A percentile compares a stretch with the other conserved stretches of the same genome.
Evolutionary conservation across 2,888 invertebrate genomes (phyloP).

Genomic region (Xestobium rufovillosum): DNA sequence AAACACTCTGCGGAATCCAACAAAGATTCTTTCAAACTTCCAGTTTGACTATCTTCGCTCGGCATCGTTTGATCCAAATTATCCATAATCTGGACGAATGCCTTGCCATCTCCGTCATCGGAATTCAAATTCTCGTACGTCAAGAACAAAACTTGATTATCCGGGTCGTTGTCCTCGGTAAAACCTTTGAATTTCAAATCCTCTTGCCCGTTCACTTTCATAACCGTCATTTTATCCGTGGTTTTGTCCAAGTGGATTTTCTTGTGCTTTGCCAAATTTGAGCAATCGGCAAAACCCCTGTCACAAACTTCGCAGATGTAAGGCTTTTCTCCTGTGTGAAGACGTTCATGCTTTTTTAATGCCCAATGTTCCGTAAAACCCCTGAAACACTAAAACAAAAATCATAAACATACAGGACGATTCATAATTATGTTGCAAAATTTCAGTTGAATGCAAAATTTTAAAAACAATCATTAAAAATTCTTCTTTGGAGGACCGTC

Average conservation of each 20-base stretch:
- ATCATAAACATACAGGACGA: neutral
- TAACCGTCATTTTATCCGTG: slow-evolving; percentile 6
- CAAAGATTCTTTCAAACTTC: slow-evolving; percentile 9
- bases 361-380: slow-evolving; percentile 60
- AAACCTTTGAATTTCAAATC: neutral
- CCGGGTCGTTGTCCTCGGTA: too few relatives aligned
- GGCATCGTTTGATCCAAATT: slow-evolving; percentile 10
- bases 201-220: slow-evolving; percentile 14
- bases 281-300: slow-evolving; percentile 64
- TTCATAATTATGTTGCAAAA: too few relatives aligned
- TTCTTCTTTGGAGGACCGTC: too few relatives aligned
- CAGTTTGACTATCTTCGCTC: neutral
- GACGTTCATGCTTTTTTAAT: slow-evolving; percentile 55
- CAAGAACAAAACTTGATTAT: slow-evolving; percentile 45
- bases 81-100: slow-evolving; percentile 36
- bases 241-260: slow-evolving; percentile 34
- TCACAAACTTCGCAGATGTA: slow-evolving; percentile 64
- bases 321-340: slow-evolving; percentile 62
- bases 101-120: slow-evolving; percentile 35
- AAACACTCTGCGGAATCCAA: slow-evolving; percentile 10
- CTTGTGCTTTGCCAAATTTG: slow-evolving; percentile 65
- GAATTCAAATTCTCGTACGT: slow-evolving; percentile 45
- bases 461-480: too few relatives aligned
- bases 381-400: slow-evolving; percentile 41
- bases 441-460: too few relatives aligned